phyloP scores from a whole-genome alignment of 2,888 invertebrate species.

The Acanthococcus lagerstroemiae region DNA sequence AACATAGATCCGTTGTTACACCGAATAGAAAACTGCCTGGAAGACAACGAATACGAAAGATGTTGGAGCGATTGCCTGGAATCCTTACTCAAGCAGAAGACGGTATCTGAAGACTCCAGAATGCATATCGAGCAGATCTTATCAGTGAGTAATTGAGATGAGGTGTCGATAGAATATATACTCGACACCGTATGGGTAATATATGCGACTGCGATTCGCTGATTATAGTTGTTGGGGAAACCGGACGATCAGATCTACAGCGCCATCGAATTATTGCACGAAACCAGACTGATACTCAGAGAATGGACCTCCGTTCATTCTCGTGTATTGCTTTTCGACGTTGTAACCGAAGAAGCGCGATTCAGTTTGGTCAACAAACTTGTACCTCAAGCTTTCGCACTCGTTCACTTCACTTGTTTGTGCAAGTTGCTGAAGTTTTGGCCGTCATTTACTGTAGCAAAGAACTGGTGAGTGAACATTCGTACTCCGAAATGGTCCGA shows the following conservation, averaged over 20 bases:
- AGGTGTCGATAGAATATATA: no score
- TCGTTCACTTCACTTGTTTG: background rate
- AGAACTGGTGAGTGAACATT: no score
- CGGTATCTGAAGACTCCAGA: background rate
- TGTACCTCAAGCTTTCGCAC: background rate
- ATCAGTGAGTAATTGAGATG: constrained; percentile 1
- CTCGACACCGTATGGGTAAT: no score
- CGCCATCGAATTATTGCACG: constrained; percentile 10
- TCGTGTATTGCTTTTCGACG: constrained; percentile 6
- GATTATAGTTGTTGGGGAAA: constrained; percentile 2
- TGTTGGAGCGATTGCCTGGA: constrained; percentile 11
- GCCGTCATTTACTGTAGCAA: background rate
- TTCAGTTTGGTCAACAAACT: constrained; percentile 4
- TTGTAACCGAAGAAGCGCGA: background rate
- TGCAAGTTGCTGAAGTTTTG: constrained; percentile 8
- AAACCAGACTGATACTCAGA: constrained; percentile 11
- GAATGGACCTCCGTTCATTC: constrained; percentile 13
- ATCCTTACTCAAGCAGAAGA: constrained; percentile 2
- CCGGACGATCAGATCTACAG: constrained; percentile 8
- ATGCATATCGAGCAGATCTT: constrained; percentile 13
- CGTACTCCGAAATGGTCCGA: no score
- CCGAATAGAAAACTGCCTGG: constrained; percentile 18
- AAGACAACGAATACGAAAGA: constrained; percentile 26
- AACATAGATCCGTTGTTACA: background rate
- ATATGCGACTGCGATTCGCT: no score